These are phyloP conservation scores for Ammodytes dubius DNA, from an alignment of 2,113 vertebrate species.

Conservation along the genomic window DNA sequence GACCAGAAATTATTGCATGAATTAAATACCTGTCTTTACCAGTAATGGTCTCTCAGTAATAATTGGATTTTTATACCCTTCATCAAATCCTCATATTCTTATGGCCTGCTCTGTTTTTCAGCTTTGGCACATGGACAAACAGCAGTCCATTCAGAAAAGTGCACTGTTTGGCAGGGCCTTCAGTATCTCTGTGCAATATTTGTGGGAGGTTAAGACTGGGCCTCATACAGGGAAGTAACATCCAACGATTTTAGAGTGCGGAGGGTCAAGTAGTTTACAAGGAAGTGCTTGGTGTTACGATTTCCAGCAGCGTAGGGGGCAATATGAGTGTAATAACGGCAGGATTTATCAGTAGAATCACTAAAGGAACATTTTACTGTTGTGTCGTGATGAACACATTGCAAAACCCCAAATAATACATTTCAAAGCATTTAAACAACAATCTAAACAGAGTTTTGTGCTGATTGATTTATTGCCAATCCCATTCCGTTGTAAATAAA, in stretches of 20 bases:
- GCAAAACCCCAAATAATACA: background rate
- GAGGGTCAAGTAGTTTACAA: conserved; percentile 44
- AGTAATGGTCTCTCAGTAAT: conserved; percentile 23
- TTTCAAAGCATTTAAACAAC: background rate
- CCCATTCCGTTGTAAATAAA: background rate
- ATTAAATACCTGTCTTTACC: conserved; percentile 26
- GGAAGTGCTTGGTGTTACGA: background rate
- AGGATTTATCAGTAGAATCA: conserved; percentile 4
- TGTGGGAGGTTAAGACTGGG: conserved; percentile 8
- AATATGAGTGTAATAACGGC: background rate
- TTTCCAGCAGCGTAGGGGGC: conserved; percentile 3
- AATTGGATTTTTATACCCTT: conserved; percentile 37
- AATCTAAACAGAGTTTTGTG: background rate
- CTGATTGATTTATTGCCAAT: conserved; percentile 7
- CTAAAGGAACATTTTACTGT: background rate
- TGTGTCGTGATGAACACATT: background rate
- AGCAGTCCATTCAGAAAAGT: conserved; percentile 7
- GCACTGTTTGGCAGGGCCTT: conserved; percentile 4
- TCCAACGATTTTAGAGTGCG: background rate
- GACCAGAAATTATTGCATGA: conserved; percentile 5
- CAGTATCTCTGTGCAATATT: background rate
- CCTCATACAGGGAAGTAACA: conserved; percentile 5
- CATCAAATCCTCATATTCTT: conserved; percentile 56
- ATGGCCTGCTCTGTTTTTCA: conserved; percentile 11
- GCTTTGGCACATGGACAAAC: conserved; percentile 29